Base-by-base conservation (phyloP, 2,113 vertebrate species). In the Tetraodon nigroviridis region DNA sequence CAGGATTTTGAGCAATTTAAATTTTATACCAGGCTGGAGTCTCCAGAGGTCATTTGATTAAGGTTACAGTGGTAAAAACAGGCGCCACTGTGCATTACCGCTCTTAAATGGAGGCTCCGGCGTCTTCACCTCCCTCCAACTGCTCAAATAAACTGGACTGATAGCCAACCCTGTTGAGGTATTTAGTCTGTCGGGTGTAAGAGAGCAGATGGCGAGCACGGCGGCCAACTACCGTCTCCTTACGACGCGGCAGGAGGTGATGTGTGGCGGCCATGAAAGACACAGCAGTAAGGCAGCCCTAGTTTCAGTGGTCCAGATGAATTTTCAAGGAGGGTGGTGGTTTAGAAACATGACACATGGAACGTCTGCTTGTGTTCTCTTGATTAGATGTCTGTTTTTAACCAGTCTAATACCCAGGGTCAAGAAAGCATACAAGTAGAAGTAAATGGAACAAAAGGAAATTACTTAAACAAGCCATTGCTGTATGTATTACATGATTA, bases 191-290 rank as follows among this genome's bases (percentile, higher is more conserved):
- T 27, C 46, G 66, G 73, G 67, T 17, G 53, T 17, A 20, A 37
- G 19, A 17, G 37, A 73, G 66, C 79, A 82, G 82, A 84, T 83
- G 81, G 79, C 58, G 16, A 22, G 37, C 37, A 21, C 12, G 57
- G 61, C 18, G 42, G 63, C 58, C 67, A 65, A 67, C 60, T 70
- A 61, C n/a, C 71, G 68, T 81, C 75, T 72, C 63, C 27, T 51
- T 65, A 57, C 65, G 52, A 71, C 17, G 0, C 58, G 7, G 10
- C 64, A 27, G 58, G 62, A 58, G 29, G 52, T 6, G 14, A 46
- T 5, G 40, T 42, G 48, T 47, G 45, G 19, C 0, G 2, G 62
- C 37, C 42, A 17, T 19, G 19, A 20, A 51, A 17, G 32, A 52
- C 49, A 1, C 20, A 24, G 13, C 21, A 51, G 50, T 18, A 48